Conservation (phyloP, 2,797 vertebrate species). For the Peromyscus nudipes region DNA sequence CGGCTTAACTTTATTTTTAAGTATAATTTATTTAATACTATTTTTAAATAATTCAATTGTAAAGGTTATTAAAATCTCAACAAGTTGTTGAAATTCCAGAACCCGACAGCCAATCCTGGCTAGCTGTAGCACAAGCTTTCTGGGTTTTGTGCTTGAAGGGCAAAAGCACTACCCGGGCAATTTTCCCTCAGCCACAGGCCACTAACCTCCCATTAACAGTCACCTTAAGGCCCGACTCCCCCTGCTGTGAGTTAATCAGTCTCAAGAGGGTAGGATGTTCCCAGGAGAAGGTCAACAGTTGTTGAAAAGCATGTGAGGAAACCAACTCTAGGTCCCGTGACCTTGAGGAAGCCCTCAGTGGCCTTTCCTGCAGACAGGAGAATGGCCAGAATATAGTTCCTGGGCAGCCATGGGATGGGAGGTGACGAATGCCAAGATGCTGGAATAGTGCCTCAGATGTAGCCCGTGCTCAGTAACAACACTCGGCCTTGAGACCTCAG, state of each 20-base stretch:
- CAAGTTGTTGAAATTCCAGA: conserved; percentile 29
- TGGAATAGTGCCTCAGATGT: neutral
- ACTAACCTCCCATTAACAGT: conserved; percentile 47
- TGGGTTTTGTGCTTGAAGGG: conserved; percentile 22
- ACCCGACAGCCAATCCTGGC: neutral
- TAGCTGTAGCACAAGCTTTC: neutral
- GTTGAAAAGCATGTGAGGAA: neutral
- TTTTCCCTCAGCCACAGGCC: conserved; percentile 31
- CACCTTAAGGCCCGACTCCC: neutral
- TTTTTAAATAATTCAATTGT: neutral
- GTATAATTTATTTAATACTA: conserved; percentile 8
- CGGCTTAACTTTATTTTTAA: neutral
- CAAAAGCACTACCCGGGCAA: conserved; percentile 25
- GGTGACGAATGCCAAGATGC: neutral
- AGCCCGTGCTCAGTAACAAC: neutral
- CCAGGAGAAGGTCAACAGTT: neutral
- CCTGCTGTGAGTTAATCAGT: conserved; percentile 56
- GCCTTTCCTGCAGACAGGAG: neutral
- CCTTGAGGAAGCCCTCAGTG: neutral
- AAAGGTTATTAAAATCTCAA: neutral
- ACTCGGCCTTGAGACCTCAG: neutral
- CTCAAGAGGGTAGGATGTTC: neutral
- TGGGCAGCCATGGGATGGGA: neutral
- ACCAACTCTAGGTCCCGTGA: neutral
- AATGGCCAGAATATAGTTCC: neutral